Evolutionary conservation across 2,888 invertebrate species (phyloP), one percentile per base, ranked within the genome.

Genomic region (Dryococelus australis): DNA sequence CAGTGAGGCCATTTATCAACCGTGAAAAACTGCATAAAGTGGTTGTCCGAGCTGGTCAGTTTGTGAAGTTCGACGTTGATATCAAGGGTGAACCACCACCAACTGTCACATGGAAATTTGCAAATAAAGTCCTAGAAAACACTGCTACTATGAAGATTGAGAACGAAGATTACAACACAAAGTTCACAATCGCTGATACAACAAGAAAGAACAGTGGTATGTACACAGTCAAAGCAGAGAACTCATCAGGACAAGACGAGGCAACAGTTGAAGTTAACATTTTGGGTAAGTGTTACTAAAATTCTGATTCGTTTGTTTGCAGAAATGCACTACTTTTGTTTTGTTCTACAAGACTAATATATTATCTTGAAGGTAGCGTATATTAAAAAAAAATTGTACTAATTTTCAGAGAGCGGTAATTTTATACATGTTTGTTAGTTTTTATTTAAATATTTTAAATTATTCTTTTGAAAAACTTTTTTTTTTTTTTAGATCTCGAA

Each of bases 31-130:
- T 99, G 92, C 96, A 97, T 89, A 96, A 96, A 0, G 94, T 98
- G 0, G 97, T 97, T 91, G 96, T 99, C 6, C 96, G 98, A 90
- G 98, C 98, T 35, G 98, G 99, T 0, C 96, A 98, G 91, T 94
- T 96, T 16, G 96, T 99, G 90, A 98, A 97, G 91, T 94, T 99
- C 90, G 98, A 98, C 91, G 98, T 99, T 5, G 98, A 98, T 92
- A 97, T 98, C 90, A 96, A 97, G 92, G 99, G 99, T 91, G 99
- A 99, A 93, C 99, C 99, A 86, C 97, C 98, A 91, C 99, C 99
- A 93, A 96, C 95, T 89, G 95, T 97, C 90, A 96, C 95, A 10
- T 98, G 98, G 98, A 95, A 94, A 89, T 95, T 96, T 90, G 95
- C 94, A 85, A 94, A 94, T 90, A 93, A 95, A 93, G 94, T 94